Conservation (phyloP, 1,140 invertebrate species). For the Popillia japonica region DNA sequence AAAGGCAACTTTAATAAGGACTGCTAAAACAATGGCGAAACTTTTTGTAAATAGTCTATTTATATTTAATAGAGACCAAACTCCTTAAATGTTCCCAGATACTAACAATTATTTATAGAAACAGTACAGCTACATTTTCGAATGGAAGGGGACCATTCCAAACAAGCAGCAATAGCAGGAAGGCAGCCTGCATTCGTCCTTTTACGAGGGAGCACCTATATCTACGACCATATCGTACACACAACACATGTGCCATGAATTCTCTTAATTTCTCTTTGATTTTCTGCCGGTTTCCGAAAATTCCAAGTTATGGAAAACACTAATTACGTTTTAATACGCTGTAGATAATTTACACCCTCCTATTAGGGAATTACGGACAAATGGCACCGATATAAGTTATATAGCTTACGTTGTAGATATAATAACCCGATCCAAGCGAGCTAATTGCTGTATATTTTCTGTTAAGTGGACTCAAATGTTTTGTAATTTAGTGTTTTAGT, state of each 20-base stretch:
- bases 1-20: too few relatives aligned
- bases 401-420: too few relatives aligned
- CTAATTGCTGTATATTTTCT: too few relatives aligned
- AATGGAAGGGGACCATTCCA: background rate
- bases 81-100: background rate
- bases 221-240: background rate
- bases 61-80: too few relatives aligned
- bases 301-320: background rate
- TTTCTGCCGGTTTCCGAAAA: conserved; percentile 3
- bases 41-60: too few relatives aligned
- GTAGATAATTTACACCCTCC: background rate
- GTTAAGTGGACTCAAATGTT: too few relatives aligned
- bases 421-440: too few relatives aligned
- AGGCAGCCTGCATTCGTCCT: too few relatives aligned
- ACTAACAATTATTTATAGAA: background rate
- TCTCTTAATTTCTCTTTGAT: conserved; percentile 7
- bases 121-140: background rate
- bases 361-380: background rate
- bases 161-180: background rate
- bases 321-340: conserved; percentile 5
- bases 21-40: too few relatives aligned
- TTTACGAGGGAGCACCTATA: background rate
- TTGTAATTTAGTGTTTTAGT: too few relatives aligned
- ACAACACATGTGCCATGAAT: conserved; percentile 9
- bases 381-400: background rate